Percentiles rank a stretch among this genome's conserved stretches.
phyloP scores from a whole-genome alignment of 2,797 vertebrate species.

The Sebastes oblongus region DNA sequence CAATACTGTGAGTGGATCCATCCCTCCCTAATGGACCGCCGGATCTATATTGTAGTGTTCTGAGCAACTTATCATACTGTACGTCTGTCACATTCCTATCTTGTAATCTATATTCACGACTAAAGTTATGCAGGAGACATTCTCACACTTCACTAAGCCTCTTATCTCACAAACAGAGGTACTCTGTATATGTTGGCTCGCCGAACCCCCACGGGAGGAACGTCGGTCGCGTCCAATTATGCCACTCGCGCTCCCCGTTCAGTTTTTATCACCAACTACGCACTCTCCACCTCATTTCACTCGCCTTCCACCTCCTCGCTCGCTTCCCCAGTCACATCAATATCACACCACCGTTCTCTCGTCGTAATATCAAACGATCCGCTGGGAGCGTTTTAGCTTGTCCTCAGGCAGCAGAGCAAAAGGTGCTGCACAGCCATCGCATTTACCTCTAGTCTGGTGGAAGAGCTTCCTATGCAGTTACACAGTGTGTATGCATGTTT shows the following conservation, averaged over 20 bases:
- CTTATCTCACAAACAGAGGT: background rate
- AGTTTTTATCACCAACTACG: background rate
- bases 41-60: background rate
- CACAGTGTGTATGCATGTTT: background rate
- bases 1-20: background rate
- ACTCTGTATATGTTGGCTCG: background rate
- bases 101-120: background rate
- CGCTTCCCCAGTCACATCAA: background rate
- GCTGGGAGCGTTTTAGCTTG: background rate
- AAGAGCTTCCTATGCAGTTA: background rate
- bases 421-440: background rate
- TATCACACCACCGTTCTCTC: background rate
- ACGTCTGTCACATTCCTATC: background rate
- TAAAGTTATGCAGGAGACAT: slow-evolving; percentile 2
- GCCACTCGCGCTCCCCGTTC: background rate
- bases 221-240: background rate
- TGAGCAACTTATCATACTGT: background rate
- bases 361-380: background rate
- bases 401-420: background rate
- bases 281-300: slow-evolving; percentile 29
- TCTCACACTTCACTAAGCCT: background rate
- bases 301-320: slow-evolving; percentile 7
- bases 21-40: background rate
- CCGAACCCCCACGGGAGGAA: background rate
- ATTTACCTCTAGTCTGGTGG: background rate